Percentiles rank a stretch among this genome's conserved stretches.
Evolutionary conservation across 2,113 vertebrate species (phyloP).

Genomic region (Heliornis fulica): DNA sequence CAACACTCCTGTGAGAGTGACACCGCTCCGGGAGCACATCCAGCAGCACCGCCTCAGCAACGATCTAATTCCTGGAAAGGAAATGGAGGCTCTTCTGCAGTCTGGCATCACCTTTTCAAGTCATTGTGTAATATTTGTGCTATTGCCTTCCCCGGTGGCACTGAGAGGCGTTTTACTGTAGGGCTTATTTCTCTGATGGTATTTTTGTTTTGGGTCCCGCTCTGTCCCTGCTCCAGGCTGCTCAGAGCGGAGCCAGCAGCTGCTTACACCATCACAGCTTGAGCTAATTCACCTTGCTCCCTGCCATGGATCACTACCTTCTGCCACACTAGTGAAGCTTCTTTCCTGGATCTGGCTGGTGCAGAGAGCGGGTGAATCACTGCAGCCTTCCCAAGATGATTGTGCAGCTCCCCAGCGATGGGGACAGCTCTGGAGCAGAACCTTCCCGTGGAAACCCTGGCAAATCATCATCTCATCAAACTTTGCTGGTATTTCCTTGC

Average conservation of each 20-base stretch:
- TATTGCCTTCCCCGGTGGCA: not conserved
- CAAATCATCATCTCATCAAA: not conserved
- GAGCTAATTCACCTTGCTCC: not conserved
- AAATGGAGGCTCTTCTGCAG: not conserved
- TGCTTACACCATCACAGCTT: fast-evolving
- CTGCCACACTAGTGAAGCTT: not conserved
- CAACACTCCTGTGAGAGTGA: not conserved
- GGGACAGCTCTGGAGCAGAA: not conserved
- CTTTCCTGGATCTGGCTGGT: not conserved
- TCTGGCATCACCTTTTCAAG: not conserved
- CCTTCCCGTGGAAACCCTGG: not conserved
- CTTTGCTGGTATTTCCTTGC: not conserved
- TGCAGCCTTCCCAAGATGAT: not conserved
- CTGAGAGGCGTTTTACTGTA: not conserved
- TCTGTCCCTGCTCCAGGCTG: not conserved
- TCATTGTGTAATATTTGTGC: not conserved
- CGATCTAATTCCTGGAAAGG: not conserved
- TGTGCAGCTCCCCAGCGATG: not conserved
- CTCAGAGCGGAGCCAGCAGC: not conserved
- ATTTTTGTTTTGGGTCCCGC: not conserved
- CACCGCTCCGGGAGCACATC: not conserved
- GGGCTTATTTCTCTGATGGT: not conserved
- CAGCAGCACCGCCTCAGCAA: not conserved
- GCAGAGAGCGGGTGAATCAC: not conserved
- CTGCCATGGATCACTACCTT: not conserved